These are phyloP conservation scores for Halichoerus grypus DNA, from an alignment of 2,113 vertebrate genomes.

Conservation along the genomic window DNA sequence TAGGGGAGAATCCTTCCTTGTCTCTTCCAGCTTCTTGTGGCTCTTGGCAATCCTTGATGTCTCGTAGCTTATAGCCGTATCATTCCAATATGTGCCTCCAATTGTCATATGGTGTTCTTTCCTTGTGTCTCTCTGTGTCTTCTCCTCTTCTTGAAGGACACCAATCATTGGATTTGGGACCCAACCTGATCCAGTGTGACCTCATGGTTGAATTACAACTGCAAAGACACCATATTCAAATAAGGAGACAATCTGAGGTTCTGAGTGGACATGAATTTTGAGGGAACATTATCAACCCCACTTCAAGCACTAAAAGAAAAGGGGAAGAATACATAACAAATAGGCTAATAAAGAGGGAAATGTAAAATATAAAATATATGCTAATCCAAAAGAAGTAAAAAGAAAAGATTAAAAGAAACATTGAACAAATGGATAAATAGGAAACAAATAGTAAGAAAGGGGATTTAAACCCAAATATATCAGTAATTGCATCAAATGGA, in stretches of 20 bases:
- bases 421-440: not conserved
- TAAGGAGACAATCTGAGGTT: not conserved
- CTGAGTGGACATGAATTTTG: not conserved
- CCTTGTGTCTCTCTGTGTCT: not conserved
- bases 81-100: not conserved
- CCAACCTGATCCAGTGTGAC: not conserved
- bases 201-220: not conserved
- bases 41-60: not conserved
- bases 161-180: not conserved
- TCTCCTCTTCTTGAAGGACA: not conserved
- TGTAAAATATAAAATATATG: not conserved
- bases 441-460: not conserved
- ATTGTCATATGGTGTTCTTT: not conserved
- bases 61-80: not conserved
- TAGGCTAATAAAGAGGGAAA: not conserved
- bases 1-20: not conserved
- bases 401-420: not conserved
- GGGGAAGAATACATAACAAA: not conserved
- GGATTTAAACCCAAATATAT: not conserved
- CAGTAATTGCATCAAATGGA: not conserved
- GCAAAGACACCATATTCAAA: not conserved
- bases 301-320: not conserved
- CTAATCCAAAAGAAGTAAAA: not conserved
- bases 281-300: not conserved
- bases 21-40: not conserved